Evolutionary conservation across 2,888 invertebrate genomes (phyloP).

Genomic region (Drosophila anceps): DNA sequence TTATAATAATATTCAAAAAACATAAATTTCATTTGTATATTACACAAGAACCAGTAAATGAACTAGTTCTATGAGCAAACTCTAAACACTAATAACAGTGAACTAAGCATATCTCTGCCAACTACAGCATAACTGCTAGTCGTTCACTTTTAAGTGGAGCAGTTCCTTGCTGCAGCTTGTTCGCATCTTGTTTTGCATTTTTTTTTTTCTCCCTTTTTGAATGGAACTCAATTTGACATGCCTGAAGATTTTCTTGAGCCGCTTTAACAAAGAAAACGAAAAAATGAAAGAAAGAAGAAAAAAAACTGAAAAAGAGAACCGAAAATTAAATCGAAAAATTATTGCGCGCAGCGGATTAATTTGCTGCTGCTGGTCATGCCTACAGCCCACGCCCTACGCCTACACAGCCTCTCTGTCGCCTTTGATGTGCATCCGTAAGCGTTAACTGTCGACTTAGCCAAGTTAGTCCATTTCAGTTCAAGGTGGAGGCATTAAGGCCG

Average conservation of each 20-base stretch:
- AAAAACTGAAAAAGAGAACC: slow-evolving; percentile 18
- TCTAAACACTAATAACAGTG: not conserved
- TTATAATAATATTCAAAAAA: no score
- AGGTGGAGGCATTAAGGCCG: slow-evolving; percentile 29
- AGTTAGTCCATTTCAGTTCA: slow-evolving; percentile 24
- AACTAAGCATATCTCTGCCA: no score
- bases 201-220: slow-evolving; percentile 44
- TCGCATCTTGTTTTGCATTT: slow-evolving; percentile 45
- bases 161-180: slow-evolving; percentile 37
- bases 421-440: slow-evolving; percentile 28
- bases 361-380: slow-evolving; percentile 36
- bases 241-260: slow-evolving; percentile 74
- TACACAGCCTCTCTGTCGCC: slow-evolving; percentile 13
- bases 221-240: slow-evolving; percentile 79
- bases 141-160: not conserved
- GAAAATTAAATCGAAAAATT: slow-evolving; percentile 73
- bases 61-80: not conserved
- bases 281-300: not conserved
- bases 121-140: slow-evolving; percentile 1
- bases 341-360: slow-evolving; percentile 72
- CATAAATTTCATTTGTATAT: no score
- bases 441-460: slow-evolving; percentile 23
- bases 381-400: slow-evolving; percentile 3
- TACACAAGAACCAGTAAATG: no score
- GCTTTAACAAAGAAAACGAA: slow-evolving; percentile 44